These are phyloP conservation scores for Trachurus trachurus DNA, from an alignment of 2,797 vertebrate genomes.

Conservation along the genomic window DNA sequence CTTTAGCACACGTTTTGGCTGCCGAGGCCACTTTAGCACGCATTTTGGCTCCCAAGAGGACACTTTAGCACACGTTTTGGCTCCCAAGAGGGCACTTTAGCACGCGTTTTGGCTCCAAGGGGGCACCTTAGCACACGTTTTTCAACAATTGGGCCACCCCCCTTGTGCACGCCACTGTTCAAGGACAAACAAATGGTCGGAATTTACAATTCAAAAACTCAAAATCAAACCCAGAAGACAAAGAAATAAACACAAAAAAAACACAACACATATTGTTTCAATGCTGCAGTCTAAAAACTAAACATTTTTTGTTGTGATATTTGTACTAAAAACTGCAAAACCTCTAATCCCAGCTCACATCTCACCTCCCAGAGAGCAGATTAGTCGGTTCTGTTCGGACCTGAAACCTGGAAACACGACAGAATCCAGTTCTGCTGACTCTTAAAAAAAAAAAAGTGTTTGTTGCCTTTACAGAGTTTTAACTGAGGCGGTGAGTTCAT, in stretches of 20 bases:
- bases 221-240: constrained; percentile 1
- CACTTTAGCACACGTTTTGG: too few relatives aligned
- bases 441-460: neutral
- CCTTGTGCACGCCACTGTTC: too few relatives aligned
- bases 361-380: constrained; percentile 4
- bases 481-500: neutral
- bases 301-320: constrained; percentile 16
- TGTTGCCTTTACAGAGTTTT: neutral
- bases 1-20: too few relatives aligned
- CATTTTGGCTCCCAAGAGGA: too few relatives aligned
- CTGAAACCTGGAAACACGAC: constrained; percentile 37
- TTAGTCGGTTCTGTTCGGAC: constrained; percentile 42
- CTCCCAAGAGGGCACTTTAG: too few relatives aligned
- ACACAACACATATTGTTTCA: neutral
- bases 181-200: neutral
- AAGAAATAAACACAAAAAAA: neutral
- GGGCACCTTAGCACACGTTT: too few relatives aligned
- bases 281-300: too few relatives aligned
- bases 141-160: too few relatives aligned
- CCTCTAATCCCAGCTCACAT: constrained; percentile 30
- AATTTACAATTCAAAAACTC: neutral
- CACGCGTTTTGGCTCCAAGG: too few relatives aligned
- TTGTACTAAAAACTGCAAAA: constrained; percentile 21
- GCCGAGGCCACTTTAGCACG: too few relatives aligned
- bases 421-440: neutral